Evolutionary conservation across 2,797 vertebrate genomes (phyloP), one percentile per base, ranked within the genome.

Genomic region (Myotis vivesi): DNA sequence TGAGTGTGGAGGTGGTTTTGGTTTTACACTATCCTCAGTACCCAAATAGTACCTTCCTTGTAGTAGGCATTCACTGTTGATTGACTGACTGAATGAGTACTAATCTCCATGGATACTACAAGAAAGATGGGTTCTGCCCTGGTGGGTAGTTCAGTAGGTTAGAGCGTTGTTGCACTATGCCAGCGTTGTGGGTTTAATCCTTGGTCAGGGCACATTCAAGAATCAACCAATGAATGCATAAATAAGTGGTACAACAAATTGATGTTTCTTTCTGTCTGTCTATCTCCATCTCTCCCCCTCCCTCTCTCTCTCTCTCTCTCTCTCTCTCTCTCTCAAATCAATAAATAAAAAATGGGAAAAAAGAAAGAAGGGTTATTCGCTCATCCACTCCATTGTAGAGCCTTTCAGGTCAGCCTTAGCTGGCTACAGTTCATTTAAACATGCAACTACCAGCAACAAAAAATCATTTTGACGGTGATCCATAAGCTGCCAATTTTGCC

Each of bases 1-100:
- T 84, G 53, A 68, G 59, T 68, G 22, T 71, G 22, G 38, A 95
- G 57, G 41, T 73, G 19, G 59, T 93, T 94, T 93, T 85, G n/a
- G 38, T 55, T 75, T 93, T 84, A 41, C 3, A 80, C 49, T 25
- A 53, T 64, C 23, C 83, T 12, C 3, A 46, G 64, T 25, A 69
- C 62, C 72, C 38, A 15, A 55, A 57, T 46, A 84, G 33, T 87
- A 53, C 53, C 25, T 49, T 49, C 51, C 59, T 91, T 38, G 10
- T 59, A 38, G 49, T 55, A 73, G 16, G 6, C 69, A 44, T 87
- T 92, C 41, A 16, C 71, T 86, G 7, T 64, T 92, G 33, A 77
- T n/a, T 71, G 69, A 17, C 33, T 11, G 46, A 81, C 16, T 71
- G 6, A 33, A 64, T 68, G 46, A 71, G 17, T 41, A 20, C 49